Evolutionary conservation across 2,113 vertebrate species (phyloP).

Genomic region (Ictalurus furcatus): DNA sequence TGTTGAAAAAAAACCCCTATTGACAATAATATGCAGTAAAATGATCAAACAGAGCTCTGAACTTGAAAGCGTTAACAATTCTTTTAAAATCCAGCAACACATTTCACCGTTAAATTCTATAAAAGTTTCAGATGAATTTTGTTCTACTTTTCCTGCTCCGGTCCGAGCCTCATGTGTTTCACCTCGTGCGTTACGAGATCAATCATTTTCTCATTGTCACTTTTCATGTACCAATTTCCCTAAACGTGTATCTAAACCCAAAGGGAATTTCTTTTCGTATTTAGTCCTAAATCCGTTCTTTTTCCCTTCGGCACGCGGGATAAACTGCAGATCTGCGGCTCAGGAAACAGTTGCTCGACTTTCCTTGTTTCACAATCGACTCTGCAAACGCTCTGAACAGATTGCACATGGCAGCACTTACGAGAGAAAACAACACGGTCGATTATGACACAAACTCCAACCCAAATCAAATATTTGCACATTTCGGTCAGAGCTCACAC

Average conservation of each 20-base stretch:
- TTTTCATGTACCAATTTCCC: conserved; percentile 21
- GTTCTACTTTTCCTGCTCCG: neutral
- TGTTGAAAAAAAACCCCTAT: neutral
- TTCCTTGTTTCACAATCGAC: neutral
- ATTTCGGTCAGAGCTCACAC: neutral
- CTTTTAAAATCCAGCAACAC: neutral
- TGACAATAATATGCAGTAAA: neutral
- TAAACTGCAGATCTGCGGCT: neutral
- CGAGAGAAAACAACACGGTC: neutral
- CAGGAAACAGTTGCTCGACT: neutral
- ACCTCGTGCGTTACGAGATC: neutral
- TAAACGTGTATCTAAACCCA: conserved; percentile 12
- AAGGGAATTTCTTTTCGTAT: conserved; percentile 21
- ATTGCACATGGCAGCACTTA: conserved; percentile 1
- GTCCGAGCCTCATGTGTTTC: neutral
- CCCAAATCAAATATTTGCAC: conserved; percentile 22
- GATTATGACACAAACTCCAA: neutral
- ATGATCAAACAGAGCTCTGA: neutral
- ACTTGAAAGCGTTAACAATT: neutral
- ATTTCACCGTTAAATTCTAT: neutral
- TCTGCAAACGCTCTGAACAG: neutral
- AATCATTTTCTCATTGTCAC: conserved; percentile 23
- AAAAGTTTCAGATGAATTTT: neutral
- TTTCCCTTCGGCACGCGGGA: neutral
- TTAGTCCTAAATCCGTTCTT: neutral